Evolutionary conservation across 2,888 invertebrate species (phyloP).

Genomic region (Nemotelus nigrinus): DNA sequence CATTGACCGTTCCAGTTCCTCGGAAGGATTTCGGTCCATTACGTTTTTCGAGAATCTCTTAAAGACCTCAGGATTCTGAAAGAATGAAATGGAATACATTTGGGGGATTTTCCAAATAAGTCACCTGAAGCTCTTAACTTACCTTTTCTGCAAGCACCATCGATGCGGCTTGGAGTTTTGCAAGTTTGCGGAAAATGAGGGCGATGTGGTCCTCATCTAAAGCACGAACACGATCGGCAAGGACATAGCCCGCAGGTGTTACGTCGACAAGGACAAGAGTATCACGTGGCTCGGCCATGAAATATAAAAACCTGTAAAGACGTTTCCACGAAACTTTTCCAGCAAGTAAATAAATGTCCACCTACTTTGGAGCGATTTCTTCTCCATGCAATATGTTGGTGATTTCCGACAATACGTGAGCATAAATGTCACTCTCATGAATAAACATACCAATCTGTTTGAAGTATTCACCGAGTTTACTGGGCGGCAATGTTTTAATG

Average conservation of each 20-base stretch:
- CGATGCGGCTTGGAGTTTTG: slow-evolving; percentile 68
- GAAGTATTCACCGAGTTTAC: background rate
- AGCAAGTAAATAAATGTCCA: background rate
- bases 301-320: slow-evolving; percentile 6
- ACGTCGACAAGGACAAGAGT: slow-evolving; percentile 60
- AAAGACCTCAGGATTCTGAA: no score
- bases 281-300: background rate
- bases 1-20: no score
- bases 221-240: slow-evolving; percentile 67
- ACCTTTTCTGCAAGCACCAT: slow-evolving; percentile 67
- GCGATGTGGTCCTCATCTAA: slow-evolving; percentile 67
- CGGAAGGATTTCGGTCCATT: no score
- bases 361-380: slow-evolving; percentile 28
- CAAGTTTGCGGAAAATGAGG: slow-evolving; percentile 66
- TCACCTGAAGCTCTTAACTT: slow-evolving; percentile 56
- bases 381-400: background rate
- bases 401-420: background rate
- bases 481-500: background rate
- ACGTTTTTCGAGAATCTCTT: no score
- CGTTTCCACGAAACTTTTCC: no score
- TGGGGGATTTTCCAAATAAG: slow-evolving; percentile 51
- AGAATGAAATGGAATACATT: no score
- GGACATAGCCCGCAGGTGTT: slow-evolving; percentile 66
- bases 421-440: background rate
- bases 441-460: background rate